Percentiles rank a stretch among this genome's conserved stretches.
phyloP scores from a whole-genome alignment of 2,113 vertebrate species.

The Brienomyrus brachyistius region DNA sequence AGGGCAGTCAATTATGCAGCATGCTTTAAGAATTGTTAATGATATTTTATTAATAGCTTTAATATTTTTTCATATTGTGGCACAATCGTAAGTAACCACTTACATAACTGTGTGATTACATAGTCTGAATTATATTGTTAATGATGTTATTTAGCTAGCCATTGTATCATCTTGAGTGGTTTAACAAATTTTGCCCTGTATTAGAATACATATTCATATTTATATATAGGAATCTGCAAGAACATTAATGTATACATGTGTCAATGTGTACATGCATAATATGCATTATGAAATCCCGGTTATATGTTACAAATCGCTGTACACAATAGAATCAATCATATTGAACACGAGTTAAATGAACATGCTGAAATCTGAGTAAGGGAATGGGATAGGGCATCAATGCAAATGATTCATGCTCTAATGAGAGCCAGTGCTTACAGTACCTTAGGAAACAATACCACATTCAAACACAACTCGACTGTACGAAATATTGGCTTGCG shows the following conservation, averaged over 20 bases:
- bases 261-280: background rate
- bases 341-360: background rate
- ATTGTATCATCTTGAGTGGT: background rate
- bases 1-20: background rate
- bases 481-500: background rate
- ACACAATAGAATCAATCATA: background rate
- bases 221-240: background rate
- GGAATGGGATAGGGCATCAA: background rate
- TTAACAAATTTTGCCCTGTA: background rate
- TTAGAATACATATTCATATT: background rate
- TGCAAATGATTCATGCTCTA: background rate
- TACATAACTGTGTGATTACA: background rate
- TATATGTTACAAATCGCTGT: background rate
- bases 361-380: background rate
- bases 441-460: background rate
- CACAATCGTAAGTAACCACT: background rate
- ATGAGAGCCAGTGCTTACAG: background rate
- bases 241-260: background rate
- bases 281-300: background rate
- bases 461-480: background rate
- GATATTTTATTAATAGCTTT: conserved; percentile 4
- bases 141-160: background rate
- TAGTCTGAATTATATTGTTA: background rate
- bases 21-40: background rate
- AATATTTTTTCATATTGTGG: background rate